phyloP scores from a whole-genome alignment of 2,888 invertebrate genomes.

The Sinelater perroti region DNA sequence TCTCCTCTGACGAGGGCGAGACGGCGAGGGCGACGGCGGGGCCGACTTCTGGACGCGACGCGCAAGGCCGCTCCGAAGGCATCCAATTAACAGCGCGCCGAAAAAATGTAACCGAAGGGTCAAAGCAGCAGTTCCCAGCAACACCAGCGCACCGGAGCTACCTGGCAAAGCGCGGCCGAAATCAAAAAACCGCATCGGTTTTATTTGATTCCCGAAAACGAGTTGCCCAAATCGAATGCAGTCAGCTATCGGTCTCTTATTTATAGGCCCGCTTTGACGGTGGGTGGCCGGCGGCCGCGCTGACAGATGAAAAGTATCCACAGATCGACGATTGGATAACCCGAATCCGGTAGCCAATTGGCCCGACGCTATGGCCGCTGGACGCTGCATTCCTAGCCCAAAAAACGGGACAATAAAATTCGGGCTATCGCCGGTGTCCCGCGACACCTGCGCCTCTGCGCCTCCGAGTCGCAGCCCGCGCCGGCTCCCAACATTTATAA shows the following conservation, averaged over 20 bases:
- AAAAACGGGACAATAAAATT: conserved; percentile 34
- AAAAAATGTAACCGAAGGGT: conserved; percentile 46
- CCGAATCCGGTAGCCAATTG: conserved; percentile 62
- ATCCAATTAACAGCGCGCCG: conserved; percentile 53
- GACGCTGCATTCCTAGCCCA: conserved; percentile 44
- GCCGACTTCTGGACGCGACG: too few relatives aligned
- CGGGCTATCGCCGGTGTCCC: conserved; percentile 36
- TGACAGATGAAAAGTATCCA: conserved; percentile 63
- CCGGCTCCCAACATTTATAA: conserved; percentile 6
- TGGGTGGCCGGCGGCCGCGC: conserved; percentile 59
- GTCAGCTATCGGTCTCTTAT: conserved; percentile 58
- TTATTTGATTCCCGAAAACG: conserved; percentile 55
- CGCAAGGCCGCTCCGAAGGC: conserved; percentile 47
- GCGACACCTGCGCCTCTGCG: conserved; percentile 42
- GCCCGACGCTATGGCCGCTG: conserved; percentile 55
- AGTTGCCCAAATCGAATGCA: conserved; percentile 47
- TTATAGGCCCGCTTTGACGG: conserved; percentile 59
- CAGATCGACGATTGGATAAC: conserved; percentile 62
- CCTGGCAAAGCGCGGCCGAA: conserved; percentile 31
- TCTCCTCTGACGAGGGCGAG: too few relatives aligned
- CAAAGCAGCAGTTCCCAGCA: conserved; percentile 39
- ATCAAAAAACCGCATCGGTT: conserved; percentile 46
- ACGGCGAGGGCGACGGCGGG: too few relatives aligned
- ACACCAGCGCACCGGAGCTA: conserved; percentile 32
- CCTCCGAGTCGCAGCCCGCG: conserved; percentile 9